Base-by-base conservation (phyloP, 2,888 invertebrate species). In the Melieria omissa region DNA sequence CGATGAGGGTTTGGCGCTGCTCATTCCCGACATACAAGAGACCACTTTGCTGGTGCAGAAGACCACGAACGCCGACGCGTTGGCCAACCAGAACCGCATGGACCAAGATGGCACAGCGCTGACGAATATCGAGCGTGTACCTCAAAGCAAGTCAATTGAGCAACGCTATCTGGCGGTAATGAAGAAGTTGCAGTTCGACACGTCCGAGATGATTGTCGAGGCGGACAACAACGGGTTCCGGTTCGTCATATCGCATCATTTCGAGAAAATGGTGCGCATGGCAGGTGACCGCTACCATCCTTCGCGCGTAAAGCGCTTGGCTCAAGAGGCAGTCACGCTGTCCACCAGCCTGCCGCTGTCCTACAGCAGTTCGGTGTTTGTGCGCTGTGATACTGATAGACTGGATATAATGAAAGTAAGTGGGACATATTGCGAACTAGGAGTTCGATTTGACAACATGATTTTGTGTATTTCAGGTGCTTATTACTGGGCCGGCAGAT, bases 251-350 rank as follows among this genome's bases (percentile, higher is more conserved):
- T 92, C 95, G 41, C 95, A 97, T 89, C 95, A 95, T 88, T 96
- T 95, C 86, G 95, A 95, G 86, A 92, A 93, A 76, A 93, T 93
- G 80, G 94, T 96, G 80, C 92, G 95, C 77, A 92, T 94, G 73
- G 94, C 95, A 0, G 95, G 95, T 71, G 95, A 95, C 82, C 91
- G 95, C 69, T 93, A 93, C 74, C 95, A 95, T 87, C 95, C 96
- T 2, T 91, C 94, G 52, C 90, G 97, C 76, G 94, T 96, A 80
- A 95, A 97, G 87, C 91, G 98, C 29, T 90, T 98, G 69, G 97
- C 98, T 68, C 98, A 97, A 88, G 97, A 98, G 88, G 94, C 96
- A 60, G 96, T 97, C 75, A 97, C 97, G 46, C 90, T 98, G 66
- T 95, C 96, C 77, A 96, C 96, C 72, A 94, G 95, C 78, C 89